Conservation (phyloP, 2,113 vertebrate species). For the Triplophysa tibetana region DNA sequence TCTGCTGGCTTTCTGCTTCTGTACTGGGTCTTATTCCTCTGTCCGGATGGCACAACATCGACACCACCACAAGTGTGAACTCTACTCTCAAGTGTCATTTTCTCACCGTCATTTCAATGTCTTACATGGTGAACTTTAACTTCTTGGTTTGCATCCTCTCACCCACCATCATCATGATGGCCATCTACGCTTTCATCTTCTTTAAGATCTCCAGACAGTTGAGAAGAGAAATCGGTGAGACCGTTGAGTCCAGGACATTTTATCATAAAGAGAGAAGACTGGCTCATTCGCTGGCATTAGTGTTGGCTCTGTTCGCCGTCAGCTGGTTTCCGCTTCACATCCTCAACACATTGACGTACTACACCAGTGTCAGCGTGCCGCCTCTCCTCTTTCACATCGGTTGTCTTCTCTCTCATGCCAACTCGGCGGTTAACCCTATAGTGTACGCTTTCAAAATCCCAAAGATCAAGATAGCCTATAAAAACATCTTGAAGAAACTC, state of each 20-base stretch:
- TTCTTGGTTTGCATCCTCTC: slow-evolving; percentile 76
- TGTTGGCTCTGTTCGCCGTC: slow-evolving; percentile 48
- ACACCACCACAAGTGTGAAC: neutral
- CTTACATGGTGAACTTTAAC: slow-evolving; percentile 83
- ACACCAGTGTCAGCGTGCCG: slow-evolving; percentile 40
- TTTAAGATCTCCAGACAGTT: slow-evolving; percentile 29
- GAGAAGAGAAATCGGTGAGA: neutral
- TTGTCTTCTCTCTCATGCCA: slow-evolving; percentile 82
- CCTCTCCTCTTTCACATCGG: slow-evolving; percentile 38
- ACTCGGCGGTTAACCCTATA: slow-evolving; percentile 81
- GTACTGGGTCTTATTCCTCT: slow-evolving; percentile 79
- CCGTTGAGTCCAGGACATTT: slow-evolving; percentile 62
- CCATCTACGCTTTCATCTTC: slow-evolving; percentile 61
- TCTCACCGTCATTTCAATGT: slow-evolving; percentile 69
- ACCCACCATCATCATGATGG: slow-evolving; percentile 77
- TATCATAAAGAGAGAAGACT: slow-evolving; percentile 79
- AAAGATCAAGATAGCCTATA: slow-evolving; percentile 33
- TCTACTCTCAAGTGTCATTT: slow-evolving; percentile 65
- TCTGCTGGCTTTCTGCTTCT: slow-evolving; percentile 80
- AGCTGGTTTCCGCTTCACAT: slow-evolving; percentile 85
- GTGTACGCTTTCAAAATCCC: slow-evolving; percentile 43
- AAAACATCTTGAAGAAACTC: neutral
- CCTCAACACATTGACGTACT: slow-evolving; percentile 76
- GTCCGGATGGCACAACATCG: slow-evolving; percentile 78
- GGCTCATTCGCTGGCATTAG: slow-evolving; percentile 74